Base-by-base conservation (phyloP, 2,888 invertebrate species). In the Volucella inflata region DNA sequence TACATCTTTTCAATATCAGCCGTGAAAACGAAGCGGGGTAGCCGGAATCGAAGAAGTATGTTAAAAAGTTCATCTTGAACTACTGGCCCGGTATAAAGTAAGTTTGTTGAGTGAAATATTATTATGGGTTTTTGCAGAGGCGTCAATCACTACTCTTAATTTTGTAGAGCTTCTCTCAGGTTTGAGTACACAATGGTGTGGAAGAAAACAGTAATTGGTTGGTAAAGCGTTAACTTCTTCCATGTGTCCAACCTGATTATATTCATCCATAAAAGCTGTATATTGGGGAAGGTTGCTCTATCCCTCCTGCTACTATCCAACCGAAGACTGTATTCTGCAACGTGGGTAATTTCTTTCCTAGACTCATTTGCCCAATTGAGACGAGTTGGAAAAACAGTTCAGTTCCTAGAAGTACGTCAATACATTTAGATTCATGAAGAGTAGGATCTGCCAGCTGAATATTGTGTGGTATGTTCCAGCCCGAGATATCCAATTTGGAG, bases 1-100 rank as follows among this genome's bases (percentile, higher is more conserved):
- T 83, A 84, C 77, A 84, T 83, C 36, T 87, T 80, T 17, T 74
- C 46, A 8, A 83, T 80, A 38, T 77, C 80, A 0, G 83, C 53
- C 6, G 76, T 72, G n/a, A 80, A 80, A 9, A 71, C 74, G 10
- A 51, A 81, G 10, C 57, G 6, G 30, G 30, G 30, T 30, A 30
- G 46, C 46, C 46, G 46, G 14, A 46, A 46, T 46, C 11, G 46
- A n/a, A 46, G 46, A 46, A 46, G 46, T 46, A 46, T 46, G 46
- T 12, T 46, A 14, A 46, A 46, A n/a, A 46, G 46, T 46, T 46
- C 46, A n/a, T n/a, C n/a, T n/a, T n/a, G n/a, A n/a, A n/a, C n/a
- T n/a, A n/a, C n/a, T n/a, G n/a, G n/a, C n/a, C n/a, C n/a, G n/a
- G 12, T 14, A n/a, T 46, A 14, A 46, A 46, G 46, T 2, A 46